A percentile compares a stretch with the other conserved stretches of the same genome.
Evolutionary conservation across 1,140 invertebrate genomes (phyloP).

Genomic region (Nasonia vitripennis): DNA sequence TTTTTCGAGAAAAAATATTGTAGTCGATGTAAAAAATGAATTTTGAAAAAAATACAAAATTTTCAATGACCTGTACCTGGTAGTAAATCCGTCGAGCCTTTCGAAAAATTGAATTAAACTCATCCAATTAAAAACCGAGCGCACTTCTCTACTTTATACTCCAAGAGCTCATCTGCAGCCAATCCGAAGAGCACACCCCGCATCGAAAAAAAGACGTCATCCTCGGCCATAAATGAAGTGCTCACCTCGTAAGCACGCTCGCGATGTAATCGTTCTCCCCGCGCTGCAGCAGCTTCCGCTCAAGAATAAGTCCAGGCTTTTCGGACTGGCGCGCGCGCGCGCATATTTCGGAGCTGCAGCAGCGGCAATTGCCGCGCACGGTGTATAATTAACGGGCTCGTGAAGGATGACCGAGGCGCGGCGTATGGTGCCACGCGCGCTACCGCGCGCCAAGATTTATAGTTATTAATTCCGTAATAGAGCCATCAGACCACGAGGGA

Average conservation of each 20-base stretch:
- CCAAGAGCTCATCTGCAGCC: background rate
- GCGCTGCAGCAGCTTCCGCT: no score
- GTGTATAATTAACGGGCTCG: constrained; percentile 70
- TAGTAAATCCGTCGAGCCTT: no score
- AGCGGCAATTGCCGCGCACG: background rate
- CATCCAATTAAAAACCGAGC: no score
- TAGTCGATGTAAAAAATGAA: no score
- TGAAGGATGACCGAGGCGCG: constrained; percentile 65
- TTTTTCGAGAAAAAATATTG: no score
- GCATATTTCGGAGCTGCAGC: background rate
- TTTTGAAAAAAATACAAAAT: no score
- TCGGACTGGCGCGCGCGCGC: background rate
- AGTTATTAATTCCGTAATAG: constrained; percentile 74
- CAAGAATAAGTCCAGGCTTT: background rate
- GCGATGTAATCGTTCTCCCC: constrained; percentile 28
- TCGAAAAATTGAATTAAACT: no score
- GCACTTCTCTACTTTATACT: no score
- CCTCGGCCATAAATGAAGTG: background rate
- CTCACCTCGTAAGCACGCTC: background rate
- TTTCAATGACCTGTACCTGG: no score
- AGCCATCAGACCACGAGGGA: constrained; percentile 63
- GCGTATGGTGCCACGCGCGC: constrained; percentile 61
- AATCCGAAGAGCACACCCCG: background rate
- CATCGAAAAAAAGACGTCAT: constrained; percentile 15
- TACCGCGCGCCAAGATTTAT: constrained; percentile 67